Percentiles rank a stretch among this genome's conserved stretches.
These are phyloP conservation scores for Malurus splendens DNA, from an alignment of 2,797 vertebrate species.

Conservation along the genomic window DNA sequence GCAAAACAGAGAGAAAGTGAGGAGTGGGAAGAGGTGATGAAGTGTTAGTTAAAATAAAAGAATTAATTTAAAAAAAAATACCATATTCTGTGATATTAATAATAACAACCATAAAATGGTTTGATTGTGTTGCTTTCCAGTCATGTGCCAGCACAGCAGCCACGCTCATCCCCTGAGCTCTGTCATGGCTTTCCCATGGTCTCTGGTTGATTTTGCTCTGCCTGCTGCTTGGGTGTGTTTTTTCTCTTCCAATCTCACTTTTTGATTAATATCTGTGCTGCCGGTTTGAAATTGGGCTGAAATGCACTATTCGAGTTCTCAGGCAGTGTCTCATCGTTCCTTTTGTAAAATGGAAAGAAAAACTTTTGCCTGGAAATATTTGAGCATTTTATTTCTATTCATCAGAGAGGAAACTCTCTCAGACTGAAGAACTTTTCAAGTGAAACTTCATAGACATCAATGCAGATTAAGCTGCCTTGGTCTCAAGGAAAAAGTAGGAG, in stretches of 20 bases:
- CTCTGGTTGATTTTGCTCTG: constrained; percentile 12
- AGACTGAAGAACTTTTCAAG: constrained; percentile 1
- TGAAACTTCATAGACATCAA: constrained; percentile 36
- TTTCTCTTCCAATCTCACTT: not conserved
- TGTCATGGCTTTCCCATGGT: not conserved
- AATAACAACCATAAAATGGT: not conserved
- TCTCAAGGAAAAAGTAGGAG: not conserved
- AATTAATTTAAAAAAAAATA: no score
- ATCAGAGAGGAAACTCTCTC: not conserved
- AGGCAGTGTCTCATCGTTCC: not conserved
- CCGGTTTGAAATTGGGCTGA: not conserved
- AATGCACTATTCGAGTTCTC: not conserved
- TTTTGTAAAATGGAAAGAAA: not conserved
- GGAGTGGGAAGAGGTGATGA: not conserved
- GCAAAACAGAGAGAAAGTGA: not conserved
- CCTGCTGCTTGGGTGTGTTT: not conserved
- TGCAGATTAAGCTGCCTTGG: constrained; percentile 24
- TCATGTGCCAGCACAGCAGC: constrained; percentile 32
- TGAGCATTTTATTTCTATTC: not conserved
- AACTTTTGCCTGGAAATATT: not conserved
- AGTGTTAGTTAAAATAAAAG: not conserved
- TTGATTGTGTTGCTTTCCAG: not conserved
- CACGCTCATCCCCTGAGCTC: constrained; percentile 35
- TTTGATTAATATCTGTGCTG: constrained; percentile 16
- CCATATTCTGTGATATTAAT: not conserved